Percentiles rank a stretch among this genome's conserved stretches.
These are phyloP conservation scores for Scortum barcoo DNA, from an alignment of 2,113 vertebrate genomes.

Conservation along the genomic window DNA sequence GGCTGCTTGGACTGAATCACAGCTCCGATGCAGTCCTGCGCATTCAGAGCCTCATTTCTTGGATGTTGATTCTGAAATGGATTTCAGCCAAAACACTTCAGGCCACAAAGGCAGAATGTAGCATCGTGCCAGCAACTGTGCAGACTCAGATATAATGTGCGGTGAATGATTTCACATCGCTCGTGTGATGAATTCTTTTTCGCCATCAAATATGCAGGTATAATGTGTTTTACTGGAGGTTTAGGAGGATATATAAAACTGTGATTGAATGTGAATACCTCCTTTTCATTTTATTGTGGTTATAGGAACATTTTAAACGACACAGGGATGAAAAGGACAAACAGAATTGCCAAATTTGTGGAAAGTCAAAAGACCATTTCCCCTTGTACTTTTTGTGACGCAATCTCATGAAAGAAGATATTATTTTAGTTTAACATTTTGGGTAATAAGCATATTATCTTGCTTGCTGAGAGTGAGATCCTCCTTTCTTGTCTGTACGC, in stretches of 20 bases:
- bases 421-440: slow-evolving; percentile 7
- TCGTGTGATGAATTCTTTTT: slow-evolving; percentile 41
- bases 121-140: slow-evolving; percentile 72
- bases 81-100: slow-evolving; percentile 70
- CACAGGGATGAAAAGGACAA: slow-evolving; percentile 2
- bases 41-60: slow-evolving; percentile 70
- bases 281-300: slow-evolving; percentile 25
- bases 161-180: slow-evolving; percentile 51
- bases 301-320: slow-evolving; percentile 9
- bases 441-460: neutral
- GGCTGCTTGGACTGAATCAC: slow-evolving; percentile 55
- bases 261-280: slow-evolving; percentile 24
- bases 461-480: neutral
- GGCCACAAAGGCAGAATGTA: slow-evolving; percentile 66
- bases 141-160: slow-evolving; percentile 70
- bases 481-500: neutral
- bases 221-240: slow-evolving; percentile 45
- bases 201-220: slow-evolving; percentile 56
- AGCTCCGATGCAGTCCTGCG: slow-evolving; percentile 51
- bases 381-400: slow-evolving; percentile 20
- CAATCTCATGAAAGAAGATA: neutral
- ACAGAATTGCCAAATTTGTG: neutral
- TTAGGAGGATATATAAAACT: slow-evolving; percentile 29
- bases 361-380: slow-evolving; percentile 31
- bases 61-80: slow-evolving; percentile 76